Evolutionary conservation across 2,888 invertebrate species (phyloP).

Genomic region (Cerastoderma edule): DNA sequence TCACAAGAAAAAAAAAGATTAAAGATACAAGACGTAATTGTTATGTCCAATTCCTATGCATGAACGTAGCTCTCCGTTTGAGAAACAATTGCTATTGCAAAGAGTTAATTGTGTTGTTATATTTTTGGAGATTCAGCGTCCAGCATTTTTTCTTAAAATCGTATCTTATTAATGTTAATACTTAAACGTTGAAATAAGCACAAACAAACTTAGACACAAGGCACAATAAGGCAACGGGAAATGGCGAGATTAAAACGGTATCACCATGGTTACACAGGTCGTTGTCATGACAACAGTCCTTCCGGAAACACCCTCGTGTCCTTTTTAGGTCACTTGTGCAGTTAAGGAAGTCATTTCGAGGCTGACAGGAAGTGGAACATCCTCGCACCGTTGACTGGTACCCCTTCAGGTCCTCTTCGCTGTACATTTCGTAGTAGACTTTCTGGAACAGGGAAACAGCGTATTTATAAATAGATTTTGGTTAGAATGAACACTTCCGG

Average conservation of each 20-base stretch:
- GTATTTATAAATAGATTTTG: background rate
- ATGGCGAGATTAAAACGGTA: background rate
- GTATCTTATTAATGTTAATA: too few species aligned
- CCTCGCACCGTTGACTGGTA: slow-evolving; percentile 68
- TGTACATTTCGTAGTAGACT: slow-evolving; percentile 72
- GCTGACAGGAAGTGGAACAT: slow-evolving; percentile 69
- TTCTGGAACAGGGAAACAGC: slow-evolving; percentile 65
- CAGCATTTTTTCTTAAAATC: too few species aligned
- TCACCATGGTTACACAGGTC: slow-evolving; percentile 69
- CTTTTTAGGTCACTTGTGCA: slow-evolving; percentile 64
- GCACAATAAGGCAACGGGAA: background rate
- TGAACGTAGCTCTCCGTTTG: too few species aligned
- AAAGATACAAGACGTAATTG: too few species aligned
- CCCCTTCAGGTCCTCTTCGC: slow-evolving; percentile 54
- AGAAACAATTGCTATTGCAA: too few species aligned
- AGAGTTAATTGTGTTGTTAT: too few species aligned
- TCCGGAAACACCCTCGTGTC: slow-evolving; percentile 70
- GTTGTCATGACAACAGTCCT: slow-evolving; percentile 70
- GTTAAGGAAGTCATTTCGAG: slow-evolving; percentile 71
- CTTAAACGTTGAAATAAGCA: too few species aligned
- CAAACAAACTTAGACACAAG: too few species aligned
- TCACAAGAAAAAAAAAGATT: too few species aligned
- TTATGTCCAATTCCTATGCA: too few species aligned
- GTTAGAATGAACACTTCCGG: background rate
- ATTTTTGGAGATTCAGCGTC: too few species aligned